Percentiles rank a stretch among this genome's conserved stretches.
These are phyloP conservation scores for Cavia aperea DNA, from an alignment of 2,113 vertebrate species.

Conservation along the genomic window DNA sequence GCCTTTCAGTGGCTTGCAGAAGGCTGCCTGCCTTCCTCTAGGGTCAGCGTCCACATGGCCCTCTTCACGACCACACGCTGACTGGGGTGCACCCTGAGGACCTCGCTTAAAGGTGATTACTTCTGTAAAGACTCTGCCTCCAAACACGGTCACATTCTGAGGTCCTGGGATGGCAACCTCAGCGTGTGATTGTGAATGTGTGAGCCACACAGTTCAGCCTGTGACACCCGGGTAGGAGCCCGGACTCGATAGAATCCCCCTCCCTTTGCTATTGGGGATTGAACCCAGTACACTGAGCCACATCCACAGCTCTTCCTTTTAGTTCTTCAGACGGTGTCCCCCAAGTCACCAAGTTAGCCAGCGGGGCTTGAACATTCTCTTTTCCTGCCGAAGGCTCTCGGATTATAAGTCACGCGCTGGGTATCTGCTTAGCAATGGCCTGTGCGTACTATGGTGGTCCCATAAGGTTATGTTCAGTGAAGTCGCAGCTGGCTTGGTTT, in stretches of 20 bases:
- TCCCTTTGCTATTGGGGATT: not conserved
- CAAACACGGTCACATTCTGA: not conserved
- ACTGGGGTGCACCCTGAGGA: not conserved
- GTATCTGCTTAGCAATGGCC: not conserved
- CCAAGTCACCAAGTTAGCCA: not conserved
- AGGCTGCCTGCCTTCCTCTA: accelerated
- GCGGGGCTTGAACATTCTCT: not conserved
- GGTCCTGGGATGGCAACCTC: not conserved
- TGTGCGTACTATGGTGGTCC: not conserved
- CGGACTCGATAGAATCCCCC: not conserved
- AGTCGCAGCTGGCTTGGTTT: not conserved
- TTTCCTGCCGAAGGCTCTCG: not conserved
- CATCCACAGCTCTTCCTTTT: not conserved
- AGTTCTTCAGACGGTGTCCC: not conserved
- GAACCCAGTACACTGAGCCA: not conserved
- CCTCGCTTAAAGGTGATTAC: not conserved
- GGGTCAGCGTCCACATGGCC: too few species aligned
- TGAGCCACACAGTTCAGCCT: not conserved
- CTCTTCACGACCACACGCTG: not conserved
- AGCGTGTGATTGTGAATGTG: accelerated
- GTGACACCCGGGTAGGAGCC: not conserved
- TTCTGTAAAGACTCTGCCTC: not conserved
- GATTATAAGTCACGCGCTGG: not conserved
- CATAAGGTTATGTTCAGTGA: not conserved
- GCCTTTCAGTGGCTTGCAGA: not conserved